phyloP scores from a whole-genome alignment of 2,113 vertebrate genomes.

The Upupa epops region DNA sequence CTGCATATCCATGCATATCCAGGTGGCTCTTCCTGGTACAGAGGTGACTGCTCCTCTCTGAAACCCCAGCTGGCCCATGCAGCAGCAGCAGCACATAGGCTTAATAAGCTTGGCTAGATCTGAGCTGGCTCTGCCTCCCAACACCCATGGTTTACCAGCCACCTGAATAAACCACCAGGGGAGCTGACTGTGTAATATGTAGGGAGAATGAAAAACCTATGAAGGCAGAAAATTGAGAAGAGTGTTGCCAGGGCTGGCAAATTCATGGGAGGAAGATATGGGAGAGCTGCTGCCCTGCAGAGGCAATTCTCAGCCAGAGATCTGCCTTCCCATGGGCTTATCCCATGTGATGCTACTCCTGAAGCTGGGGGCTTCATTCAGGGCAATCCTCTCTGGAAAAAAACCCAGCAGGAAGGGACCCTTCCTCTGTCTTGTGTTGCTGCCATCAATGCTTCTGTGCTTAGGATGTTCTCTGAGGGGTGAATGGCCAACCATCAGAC shows the following conservation, averaged over 20 bases:
- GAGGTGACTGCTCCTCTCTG: not conserved
- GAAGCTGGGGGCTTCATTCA: not conserved
- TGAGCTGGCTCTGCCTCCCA: not conserved
- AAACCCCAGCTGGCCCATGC: not conserved
- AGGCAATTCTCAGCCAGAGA: not conserved
- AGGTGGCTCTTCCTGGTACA: not conserved
- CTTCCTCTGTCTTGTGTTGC: not conserved
- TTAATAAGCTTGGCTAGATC: not conserved
- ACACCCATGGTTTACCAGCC: not conserved
- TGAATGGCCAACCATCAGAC: not conserved
- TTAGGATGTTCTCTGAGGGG: not conserved
- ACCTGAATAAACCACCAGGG: slow-evolving; percentile 1
- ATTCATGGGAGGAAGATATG: not conserved
- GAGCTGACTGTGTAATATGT: not conserved
- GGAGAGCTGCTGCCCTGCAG: accelerated
- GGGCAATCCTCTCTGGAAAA: not conserved
- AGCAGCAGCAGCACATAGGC: not conserved
- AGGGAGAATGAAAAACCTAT: not conserved
- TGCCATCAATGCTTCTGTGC: not conserved
- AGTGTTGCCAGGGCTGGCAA: not conserved
- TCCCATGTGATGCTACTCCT: not conserved
- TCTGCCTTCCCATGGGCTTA: not conserved
- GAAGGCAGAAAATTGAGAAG: not conserved
- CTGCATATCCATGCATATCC: accelerated
- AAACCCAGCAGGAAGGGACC: not conserved